phyloP scores from a whole-genome alignment of 2,888 invertebrate genomes.

The Nasonia oneida region DNA sequence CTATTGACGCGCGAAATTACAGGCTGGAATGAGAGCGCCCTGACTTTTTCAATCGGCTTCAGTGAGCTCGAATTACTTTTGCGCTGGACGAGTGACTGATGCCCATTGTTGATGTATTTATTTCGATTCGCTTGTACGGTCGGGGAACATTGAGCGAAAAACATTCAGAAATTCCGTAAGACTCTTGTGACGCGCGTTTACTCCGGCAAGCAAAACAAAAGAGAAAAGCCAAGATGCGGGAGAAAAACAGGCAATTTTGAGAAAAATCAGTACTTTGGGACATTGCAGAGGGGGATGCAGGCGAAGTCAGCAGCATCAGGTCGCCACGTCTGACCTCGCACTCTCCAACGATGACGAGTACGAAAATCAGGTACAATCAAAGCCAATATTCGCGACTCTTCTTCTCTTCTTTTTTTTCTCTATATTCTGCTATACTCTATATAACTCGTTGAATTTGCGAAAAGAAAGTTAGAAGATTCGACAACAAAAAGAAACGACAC shows the following conservation, averaged over 20 bases:
- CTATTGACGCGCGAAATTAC: conserved; percentile 19
- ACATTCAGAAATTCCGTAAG: background rate
- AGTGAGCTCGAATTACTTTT: conserved; percentile 8
- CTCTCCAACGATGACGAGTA: conserved; percentile 79
- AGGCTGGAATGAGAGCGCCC: background rate
- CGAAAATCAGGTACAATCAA: conserved; percentile 76
- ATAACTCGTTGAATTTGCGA: background rate
- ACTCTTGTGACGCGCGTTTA: background rate
- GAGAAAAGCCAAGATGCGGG: background rate
- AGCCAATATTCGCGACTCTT: conserved; percentile 52
- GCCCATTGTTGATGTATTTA: background rate
- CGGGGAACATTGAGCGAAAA: background rate
- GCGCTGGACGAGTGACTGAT: no score
- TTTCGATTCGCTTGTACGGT: background rate
- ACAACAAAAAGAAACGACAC: background rate
- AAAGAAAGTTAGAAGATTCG: background rate
- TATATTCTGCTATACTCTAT: no score
- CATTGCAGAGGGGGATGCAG: conserved; percentile 68
- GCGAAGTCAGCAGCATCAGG: conserved; percentile 76
- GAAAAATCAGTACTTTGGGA: conserved; percentile 54
- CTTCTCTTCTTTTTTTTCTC: background rate
- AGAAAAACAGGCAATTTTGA: conserved; percentile 36
- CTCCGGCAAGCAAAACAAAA: background rate
- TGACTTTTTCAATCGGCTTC: conserved; percentile 4
- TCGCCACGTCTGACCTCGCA: conserved; percentile 79